Percentiles rank a stretch among this genome's conserved stretches.
Evolutionary conservation across 2,797 vertebrate genomes (phyloP).

Genomic region (Aselliscus stoliczkanus): DNA sequence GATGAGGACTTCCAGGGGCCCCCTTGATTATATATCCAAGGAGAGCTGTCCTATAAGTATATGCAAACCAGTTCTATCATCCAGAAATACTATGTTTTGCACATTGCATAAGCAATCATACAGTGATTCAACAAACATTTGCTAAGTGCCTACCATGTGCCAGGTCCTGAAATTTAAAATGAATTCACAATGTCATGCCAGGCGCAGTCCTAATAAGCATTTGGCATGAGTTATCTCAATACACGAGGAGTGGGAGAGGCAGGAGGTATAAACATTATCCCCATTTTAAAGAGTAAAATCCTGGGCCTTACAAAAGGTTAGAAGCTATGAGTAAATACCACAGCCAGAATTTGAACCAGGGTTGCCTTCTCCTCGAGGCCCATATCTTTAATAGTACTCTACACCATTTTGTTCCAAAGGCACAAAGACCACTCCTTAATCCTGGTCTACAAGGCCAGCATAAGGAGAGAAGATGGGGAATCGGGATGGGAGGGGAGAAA

Average conservation of each 20-base stretch:
- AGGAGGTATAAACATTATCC: neutral
- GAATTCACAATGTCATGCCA: neutral
- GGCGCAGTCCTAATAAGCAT: neutral
- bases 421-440: neutral
- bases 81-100: neutral
- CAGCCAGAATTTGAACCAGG: neutral
- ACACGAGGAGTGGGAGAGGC: neutral
- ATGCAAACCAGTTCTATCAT: neutral
- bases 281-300: neutral
- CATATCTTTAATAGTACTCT: neutral
- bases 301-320: neutral
- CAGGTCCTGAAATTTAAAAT: neutral
- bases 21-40: neutral
- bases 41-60: neutral
- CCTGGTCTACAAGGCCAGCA: neutral
- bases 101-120: neutral
- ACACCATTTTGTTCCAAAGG: neutral
- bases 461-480: neutral
- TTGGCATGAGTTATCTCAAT: neutral
- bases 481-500: too few species aligned
- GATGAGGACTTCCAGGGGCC: neutral
- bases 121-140: neutral
- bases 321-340: neutral
- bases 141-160: neutral
- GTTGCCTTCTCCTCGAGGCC: neutral